A percentile compares a stretch with the other conserved stretches of the same genome.
These are phyloP conservation scores for Poeciliopsis paucimaculata DNA, from an alignment of 2,797 vertebrate genomes.

Conservation along the genomic window DNA sequence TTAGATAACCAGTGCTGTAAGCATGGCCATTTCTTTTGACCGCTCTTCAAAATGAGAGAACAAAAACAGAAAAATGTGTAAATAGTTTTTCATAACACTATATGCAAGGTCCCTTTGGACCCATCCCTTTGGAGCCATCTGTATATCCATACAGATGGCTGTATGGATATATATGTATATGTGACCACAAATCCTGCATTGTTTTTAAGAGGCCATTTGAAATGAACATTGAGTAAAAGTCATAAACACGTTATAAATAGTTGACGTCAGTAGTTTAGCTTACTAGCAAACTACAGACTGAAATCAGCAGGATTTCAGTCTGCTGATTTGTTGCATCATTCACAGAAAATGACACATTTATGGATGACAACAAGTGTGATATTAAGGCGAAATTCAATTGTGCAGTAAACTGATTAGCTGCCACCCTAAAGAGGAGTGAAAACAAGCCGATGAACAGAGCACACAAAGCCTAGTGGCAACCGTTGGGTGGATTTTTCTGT, in stretches of 20 bases:
- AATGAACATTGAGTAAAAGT: not conserved
- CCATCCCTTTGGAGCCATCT: no score
- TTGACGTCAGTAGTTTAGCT: not conserved
- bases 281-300: not conserved
- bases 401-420: slow-evolving; percentile 42
- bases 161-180: not conserved
- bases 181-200: not conserved
- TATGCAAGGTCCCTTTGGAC: not conserved
- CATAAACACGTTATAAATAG: not conserved
- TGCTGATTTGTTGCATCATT: not conserved
- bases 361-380: slow-evolving; percentile 31
- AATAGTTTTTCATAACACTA: not conserved
- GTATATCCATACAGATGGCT: no score
- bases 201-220: not conserved
- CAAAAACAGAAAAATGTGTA: not conserved
- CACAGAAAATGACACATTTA: slow-evolving; percentile 21
- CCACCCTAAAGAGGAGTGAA: slow-evolving; percentile 6
- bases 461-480: not conserved
- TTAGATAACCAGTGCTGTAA: no score
- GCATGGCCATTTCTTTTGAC: not conserved
- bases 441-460: slow-evolving; percentile 21
- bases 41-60: not conserved
- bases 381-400: slow-evolving; percentile 43
- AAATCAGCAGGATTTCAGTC: not conserved
- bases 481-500: not conserved